A percentile compares a stretch with the other conserved stretches of the same genome.
These are phyloP conservation scores for Dendrocincla fuliginosa DNA, from an alignment of 2,797 vertebrate species.

Conservation along the genomic window DNA sequence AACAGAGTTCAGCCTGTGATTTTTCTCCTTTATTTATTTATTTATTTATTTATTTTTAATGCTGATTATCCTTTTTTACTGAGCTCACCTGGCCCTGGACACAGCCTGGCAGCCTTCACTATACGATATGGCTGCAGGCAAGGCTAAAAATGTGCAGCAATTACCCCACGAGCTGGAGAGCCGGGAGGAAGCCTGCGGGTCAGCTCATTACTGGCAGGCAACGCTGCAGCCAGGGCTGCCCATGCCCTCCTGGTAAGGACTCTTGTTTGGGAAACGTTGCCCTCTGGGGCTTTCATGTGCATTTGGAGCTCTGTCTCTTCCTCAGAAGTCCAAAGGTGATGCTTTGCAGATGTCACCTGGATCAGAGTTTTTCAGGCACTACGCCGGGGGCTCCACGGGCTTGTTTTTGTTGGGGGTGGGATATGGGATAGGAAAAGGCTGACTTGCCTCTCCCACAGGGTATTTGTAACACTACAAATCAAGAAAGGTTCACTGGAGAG, in stretches of 20 bases:
- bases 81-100: not conserved
- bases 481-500: not conserved
- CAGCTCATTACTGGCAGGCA: not conserved
- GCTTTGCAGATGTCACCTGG: not conserved
- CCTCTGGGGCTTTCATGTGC: not conserved
- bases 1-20: not conserved
- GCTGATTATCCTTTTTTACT: not conserved
- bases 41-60: not conserved
- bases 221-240: not conserved
- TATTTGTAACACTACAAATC: accelerated
- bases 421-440: not conserved
- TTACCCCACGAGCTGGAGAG: not conserved
- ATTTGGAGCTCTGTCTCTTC: not conserved
- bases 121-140: not conserved
- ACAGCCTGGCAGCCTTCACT: not conserved
- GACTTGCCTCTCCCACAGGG: accelerated
- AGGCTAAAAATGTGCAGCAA: conserved; percentile 39
- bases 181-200: not conserved
- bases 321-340: not conserved
- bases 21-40: not conserved
- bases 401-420: not conserved
- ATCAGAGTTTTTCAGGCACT: not conserved
- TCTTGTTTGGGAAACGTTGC: not conserved
- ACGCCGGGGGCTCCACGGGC: accelerated
- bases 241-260: accelerated